A percentile compares a stretch with the other conserved stretches of the same genome.
phyloP scores from a whole-genome alignment of 2,113 vertebrate species.

The Callithrix jacchus region DNA sequence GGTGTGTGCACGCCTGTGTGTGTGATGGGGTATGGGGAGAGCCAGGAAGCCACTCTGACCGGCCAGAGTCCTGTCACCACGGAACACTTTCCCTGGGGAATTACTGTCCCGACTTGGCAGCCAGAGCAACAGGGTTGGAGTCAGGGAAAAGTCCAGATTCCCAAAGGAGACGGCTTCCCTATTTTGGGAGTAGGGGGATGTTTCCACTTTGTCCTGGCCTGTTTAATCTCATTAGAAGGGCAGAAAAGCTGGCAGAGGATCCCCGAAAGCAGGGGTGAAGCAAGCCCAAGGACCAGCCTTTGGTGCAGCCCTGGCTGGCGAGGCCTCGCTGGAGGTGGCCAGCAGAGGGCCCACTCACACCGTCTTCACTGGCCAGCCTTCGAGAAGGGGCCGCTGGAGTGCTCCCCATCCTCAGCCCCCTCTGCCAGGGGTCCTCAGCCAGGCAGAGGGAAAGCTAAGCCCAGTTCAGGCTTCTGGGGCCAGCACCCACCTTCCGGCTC shows the following conservation, averaged over 20 bases:
- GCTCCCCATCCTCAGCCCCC: background rate
- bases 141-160: too few species aligned
- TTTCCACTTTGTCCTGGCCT: background rate
- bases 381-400: background rate
- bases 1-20: background rate
- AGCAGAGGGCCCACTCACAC: conserved; percentile 55
- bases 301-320: background rate
- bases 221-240: background rate
- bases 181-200: background rate
- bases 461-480: background rate
- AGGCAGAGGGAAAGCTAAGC: background rate
- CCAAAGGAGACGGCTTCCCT: rapidly evolving
- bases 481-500: background rate
- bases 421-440: background rate
- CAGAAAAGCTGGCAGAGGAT: background rate
- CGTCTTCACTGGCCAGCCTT: rapidly evolving
- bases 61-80: background rate
- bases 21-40: background rate
- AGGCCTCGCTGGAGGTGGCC: background rate
- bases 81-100: background rate
- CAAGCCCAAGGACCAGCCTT: background rate
- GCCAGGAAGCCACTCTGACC: background rate
- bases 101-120: background rate
- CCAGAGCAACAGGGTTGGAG: background rate
- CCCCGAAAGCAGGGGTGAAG: background rate